Evolutionary conservation across 2,797 vertebrate species (phyloP).

Genomic region (Mycteria americana): DNA sequence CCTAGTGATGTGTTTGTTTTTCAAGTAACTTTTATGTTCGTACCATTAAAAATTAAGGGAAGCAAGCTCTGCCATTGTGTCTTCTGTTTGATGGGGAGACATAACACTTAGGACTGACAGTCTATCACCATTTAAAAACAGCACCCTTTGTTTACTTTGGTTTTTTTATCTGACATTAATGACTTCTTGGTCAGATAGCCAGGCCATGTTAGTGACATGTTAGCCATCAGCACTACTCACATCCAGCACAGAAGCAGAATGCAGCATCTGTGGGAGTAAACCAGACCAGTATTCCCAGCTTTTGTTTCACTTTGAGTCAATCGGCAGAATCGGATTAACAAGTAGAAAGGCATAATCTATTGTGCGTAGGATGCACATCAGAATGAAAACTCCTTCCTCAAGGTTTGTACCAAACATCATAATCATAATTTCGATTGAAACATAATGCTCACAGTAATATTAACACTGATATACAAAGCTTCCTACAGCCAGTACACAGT

Average conservation of each 20-base stretch:
- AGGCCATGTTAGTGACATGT: not conserved
- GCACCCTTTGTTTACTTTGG: not conserved
- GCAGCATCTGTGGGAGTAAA: not conserved
- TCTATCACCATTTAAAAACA: not conserved
- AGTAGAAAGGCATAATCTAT: not conserved
- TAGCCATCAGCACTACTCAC: not conserved
- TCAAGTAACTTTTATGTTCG: not conserved
- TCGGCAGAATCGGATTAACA: not conserved
- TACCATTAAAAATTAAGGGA: not conserved
- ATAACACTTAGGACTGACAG: not conserved
- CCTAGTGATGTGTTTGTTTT: not conserved
- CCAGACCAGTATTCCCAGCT: not conserved
- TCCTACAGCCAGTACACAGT: not conserved
- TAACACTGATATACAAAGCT: not conserved
- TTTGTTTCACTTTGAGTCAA: not conserved
- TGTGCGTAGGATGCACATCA: accelerated
- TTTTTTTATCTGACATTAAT: not conserved
- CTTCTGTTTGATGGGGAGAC: not conserved
- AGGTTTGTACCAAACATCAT: not conserved
- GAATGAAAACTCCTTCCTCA: not conserved
- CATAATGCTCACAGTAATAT: not conserved
- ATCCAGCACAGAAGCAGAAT: not conserved
- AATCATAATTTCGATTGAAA: not conserved
- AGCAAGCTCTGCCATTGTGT: not conserved
- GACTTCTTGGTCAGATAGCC: not conserved